Evolutionary conservation across 2,888 invertebrate species (phyloP).

Genomic region (Mamestra brassicae): DNA sequence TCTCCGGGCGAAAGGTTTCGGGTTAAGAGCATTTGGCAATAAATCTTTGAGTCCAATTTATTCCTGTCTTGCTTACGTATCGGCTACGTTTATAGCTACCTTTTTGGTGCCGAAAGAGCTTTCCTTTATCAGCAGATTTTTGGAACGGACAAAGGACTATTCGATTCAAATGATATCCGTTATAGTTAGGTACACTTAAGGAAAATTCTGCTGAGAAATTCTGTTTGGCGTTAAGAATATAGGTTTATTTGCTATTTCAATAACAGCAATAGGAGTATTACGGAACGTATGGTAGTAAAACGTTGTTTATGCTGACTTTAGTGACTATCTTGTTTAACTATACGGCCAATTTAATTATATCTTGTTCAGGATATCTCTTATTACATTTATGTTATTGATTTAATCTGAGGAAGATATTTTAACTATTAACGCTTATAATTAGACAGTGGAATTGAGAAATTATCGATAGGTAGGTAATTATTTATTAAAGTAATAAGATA

Average conservation of each 20-base stretch:
- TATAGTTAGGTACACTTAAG: slow-evolving; percentile 40
- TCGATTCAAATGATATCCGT: slow-evolving; percentile 80
- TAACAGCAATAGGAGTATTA: slow-evolving; percentile 29
- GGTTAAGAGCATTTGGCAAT: slow-evolving; percentile 89
- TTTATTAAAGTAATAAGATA: neutral
- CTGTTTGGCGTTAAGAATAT: slow-evolving; percentile 16
- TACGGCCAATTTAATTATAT: slow-evolving; percentile 27
- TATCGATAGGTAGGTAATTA: neutral
- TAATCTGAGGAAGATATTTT: slow-evolving; percentile 10
- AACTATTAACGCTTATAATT: slow-evolving; percentile 5
- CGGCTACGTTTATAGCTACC: slow-evolving; percentile 82
- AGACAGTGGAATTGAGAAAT: neutral
- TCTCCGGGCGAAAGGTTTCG: slow-evolving; percentile 75
- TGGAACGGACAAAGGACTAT: slow-evolving; percentile 81
- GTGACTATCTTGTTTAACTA: slow-evolving; percentile 24
- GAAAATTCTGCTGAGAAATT: slow-evolving; percentile 35
- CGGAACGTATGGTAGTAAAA: slow-evolving; percentile 36
- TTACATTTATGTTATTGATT: slow-evolving; percentile 9
- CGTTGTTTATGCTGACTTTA: slow-evolving; percentile 29
- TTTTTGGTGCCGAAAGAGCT: slow-evolving; percentile 80
- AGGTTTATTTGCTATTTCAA: slow-evolving; percentile 40
- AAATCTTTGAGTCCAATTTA: slow-evolving; percentile 88
- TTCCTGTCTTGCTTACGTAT: slow-evolving; percentile 84
- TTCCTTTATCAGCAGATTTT: slow-evolving; percentile 82
- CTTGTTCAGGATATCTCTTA: slow-evolving; percentile 13